Evolutionary conservation across 1,140 invertebrate genomes (phyloP).

Genomic region (Drosophila grimshawi): DNA sequence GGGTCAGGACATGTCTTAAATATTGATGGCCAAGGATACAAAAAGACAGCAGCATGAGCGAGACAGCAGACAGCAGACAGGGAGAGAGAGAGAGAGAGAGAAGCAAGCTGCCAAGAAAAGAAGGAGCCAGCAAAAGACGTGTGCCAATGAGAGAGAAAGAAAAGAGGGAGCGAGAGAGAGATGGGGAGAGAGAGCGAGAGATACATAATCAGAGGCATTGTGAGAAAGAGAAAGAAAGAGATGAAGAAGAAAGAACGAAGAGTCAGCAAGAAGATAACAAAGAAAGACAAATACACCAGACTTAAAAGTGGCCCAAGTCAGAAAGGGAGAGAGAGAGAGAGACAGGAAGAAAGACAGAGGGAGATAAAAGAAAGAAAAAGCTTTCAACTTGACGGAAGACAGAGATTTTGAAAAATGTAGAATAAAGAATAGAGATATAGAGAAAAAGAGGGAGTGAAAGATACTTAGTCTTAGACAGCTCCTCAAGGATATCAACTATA

Average conservation of each 20-base stretch:
- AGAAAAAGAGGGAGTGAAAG: neutral
- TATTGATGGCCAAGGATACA: constrained; percentile 26
- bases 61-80: neutral
- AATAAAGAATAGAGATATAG: neutral
- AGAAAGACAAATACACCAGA: too few relatives aligned
- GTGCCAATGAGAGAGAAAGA: neutral
- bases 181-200: too few relatives aligned
- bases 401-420: too few relatives aligned
- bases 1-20: constrained; percentile 65
- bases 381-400: neutral
- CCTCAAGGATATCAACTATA: too few relatives aligned
- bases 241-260: too few relatives aligned
- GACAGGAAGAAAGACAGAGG: neutral
- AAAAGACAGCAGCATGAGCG: too few relatives aligned
- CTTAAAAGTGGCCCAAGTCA: too few relatives aligned
- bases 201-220: too few relatives aligned
- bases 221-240: too few relatives aligned
- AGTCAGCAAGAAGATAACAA: too few relatives aligned
- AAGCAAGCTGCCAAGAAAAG: neutral
- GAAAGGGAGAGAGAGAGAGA: neutral
- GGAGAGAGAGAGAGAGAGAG: neutral
- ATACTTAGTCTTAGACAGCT: neutral
- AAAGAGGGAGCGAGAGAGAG: neutral
- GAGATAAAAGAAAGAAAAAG: neutral
- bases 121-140: neutral